phyloP scores from a whole-genome alignment of 2,113 vertebrate species.

The Colossoma macropomum region DNA sequence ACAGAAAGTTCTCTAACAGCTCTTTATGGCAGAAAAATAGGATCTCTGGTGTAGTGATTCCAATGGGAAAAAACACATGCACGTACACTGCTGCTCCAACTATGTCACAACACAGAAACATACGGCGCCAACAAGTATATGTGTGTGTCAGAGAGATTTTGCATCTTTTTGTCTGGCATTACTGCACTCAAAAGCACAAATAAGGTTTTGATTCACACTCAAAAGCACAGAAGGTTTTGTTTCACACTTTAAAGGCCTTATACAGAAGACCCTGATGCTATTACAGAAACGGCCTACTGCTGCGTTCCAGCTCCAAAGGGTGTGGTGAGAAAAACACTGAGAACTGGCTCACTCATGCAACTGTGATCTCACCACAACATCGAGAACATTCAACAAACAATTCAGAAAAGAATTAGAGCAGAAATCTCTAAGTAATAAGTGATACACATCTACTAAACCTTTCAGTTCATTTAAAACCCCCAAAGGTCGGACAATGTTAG shows the following conservation, averaged over 20 bases:
- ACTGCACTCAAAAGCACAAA: background rate
- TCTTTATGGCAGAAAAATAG: no score
- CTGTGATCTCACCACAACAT: background rate
- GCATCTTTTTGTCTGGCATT: background rate
- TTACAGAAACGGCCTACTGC: background rate
- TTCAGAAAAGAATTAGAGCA: background rate
- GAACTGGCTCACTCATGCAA: background rate
- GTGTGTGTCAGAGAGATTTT: background rate
- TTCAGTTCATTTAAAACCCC: background rate
- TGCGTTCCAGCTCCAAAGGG: background rate
- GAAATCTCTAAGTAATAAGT: background rate
- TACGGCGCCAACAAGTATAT: constrained; percentile 1
- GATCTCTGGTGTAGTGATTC: no score
- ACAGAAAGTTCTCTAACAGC: no score
- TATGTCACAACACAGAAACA: constrained; percentile 17
- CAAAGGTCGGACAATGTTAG: background rate
- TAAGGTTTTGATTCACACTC: background rate
- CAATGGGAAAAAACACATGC: constrained; percentile 12
- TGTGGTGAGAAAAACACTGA: background rate
- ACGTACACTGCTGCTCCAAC: background rate
- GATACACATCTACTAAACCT: background rate
- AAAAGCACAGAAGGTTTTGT: background rate
- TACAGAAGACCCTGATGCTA: background rate
- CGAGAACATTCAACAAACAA: background rate
- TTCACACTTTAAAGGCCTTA: background rate